Evolutionary conservation across 2,113 vertebrate species (phyloP), one percentile per base, ranked within the genome.

Genomic region (Grammomys surdaster): DNA sequence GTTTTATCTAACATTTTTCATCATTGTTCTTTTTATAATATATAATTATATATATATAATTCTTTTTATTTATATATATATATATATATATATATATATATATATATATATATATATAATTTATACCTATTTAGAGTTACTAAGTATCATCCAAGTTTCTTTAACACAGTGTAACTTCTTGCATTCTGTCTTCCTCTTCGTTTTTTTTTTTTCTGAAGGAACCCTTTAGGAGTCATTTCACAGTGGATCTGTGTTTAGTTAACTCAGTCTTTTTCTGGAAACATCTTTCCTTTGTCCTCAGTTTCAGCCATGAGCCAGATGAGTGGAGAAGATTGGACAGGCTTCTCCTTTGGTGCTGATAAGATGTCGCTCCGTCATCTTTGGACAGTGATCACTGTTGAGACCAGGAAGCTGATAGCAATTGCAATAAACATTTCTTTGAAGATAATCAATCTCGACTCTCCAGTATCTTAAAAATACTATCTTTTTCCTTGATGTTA

Each of bases 371-470:
- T 87, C 40, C 19, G 22, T 85, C 11, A 16, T 89, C 51, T 77
- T 54, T 13, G 36, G 51, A 88, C 16, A 51, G n/a, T 8, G 26
- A 43, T 89, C n/a, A 7, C 24, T 43, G 58, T 28, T 2, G 58
- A 95, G 65, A 46, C 56, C 33, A 16, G 88, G 89, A 80, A 70
- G 33, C 20, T 56, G 46, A n/a, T 60, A 75, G 73, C 88, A 48
- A 60, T 77, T 60, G 65, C 10, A n/a, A 72, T 67, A 95, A 88
- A 82, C 54, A 86, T 85, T 73, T 94, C 97, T 94, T 96, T 97
- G 94, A 95, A 93, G 92, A 89, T 91, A 60, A 91, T 94, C 63
- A 70, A 91, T 89, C 36, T 80, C 7, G 22, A 22, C 20, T 96
- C 17, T 88, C 36, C 43, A 72, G 36, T 84, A 43, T 51, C 69